Conservation (phyloP, 2,797 vertebrate species). For the Parotocinclus haroldoi region DNA sequence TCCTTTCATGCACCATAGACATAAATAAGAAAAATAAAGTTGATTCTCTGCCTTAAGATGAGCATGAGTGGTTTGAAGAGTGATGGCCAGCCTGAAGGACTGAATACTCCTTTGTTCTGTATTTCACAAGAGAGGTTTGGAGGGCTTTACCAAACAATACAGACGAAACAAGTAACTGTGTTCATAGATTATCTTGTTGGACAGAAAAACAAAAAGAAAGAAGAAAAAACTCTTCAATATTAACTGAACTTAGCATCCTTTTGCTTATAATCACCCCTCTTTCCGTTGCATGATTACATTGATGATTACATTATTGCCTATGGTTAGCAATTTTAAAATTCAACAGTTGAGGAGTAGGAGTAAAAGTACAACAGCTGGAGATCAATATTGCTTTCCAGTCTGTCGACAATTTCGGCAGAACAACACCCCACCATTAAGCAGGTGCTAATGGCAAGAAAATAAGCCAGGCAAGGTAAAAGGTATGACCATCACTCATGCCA, state of each 20-base stretch:
- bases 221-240: too few species aligned
- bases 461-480: background rate
- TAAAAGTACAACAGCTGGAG: too few species aligned
- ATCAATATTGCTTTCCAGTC: too few species aligned
- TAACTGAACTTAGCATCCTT: too few species aligned
- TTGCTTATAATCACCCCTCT: too few species aligned
- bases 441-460: slow-evolving; percentile 15
- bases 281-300: too few species aligned
- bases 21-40: slow-evolving; percentile 11
- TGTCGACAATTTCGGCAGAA: too few species aligned
- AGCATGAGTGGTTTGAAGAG: background rate
- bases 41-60: background rate
- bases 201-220: too few species aligned
- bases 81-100: background rate
- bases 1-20: background rate
- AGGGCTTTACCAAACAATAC: background rate
- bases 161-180: background rate
- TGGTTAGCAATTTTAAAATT: too few species aligned
- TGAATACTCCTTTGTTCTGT: background rate
- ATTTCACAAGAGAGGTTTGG: background rate
- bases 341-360: too few species aligned
- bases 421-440: background rate
- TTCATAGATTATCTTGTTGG: too few species aligned
- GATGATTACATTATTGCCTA: too few species aligned
- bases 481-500: slow-evolving; percentile 3